phyloP scores from a whole-genome alignment of 2,888 invertebrate genomes.

The Euspilapteryx auroguttella region DNA sequence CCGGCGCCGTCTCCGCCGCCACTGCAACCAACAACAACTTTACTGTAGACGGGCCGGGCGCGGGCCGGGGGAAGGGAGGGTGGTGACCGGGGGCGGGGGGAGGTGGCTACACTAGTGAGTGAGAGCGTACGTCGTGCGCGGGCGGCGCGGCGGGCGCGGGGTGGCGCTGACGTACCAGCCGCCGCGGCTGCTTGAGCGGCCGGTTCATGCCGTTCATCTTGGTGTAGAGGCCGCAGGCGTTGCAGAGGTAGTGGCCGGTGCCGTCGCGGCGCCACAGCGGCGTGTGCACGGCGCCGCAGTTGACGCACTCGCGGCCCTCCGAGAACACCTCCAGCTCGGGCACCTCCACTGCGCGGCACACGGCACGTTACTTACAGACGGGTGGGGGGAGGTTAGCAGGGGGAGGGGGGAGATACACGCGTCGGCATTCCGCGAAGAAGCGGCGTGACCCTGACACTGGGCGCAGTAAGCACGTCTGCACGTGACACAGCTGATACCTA shows the following conservation, averaged over 20 bases:
- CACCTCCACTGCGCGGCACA: slow-evolving; percentile 54
- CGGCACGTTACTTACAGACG: slow-evolving; percentile 6
- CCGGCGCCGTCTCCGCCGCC: slow-evolving; percentile 81
- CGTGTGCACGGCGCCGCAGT: slow-evolving; percentile 96
- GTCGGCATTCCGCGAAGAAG: too few relatives aligned
- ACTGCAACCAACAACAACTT: slow-evolving; percentile 67
- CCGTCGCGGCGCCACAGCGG: slow-evolving; percentile 98
- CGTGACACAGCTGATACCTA: too few relatives aligned
- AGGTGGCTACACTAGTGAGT: slow-evolving; percentile 14
- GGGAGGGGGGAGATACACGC: slow-evolving; percentile 6
- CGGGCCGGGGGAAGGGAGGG: slow-evolving; percentile 12
- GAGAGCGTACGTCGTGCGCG: slow-evolving; percentile 35
- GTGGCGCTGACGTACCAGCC: slow-evolving; percentile 82
- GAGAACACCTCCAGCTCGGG: slow-evolving; percentile 81
- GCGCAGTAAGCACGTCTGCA: too few relatives aligned
- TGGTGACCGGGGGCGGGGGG: slow-evolving; percentile 13
- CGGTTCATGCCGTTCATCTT: slow-evolving; percentile 99
- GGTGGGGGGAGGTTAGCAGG: too few relatives aligned
- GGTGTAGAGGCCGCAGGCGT: slow-evolving; percentile 99
- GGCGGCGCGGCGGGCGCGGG: slow-evolving; percentile 30
- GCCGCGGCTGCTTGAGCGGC: slow-evolving; percentile 96
- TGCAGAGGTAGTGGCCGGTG: slow-evolving; percentile 98
- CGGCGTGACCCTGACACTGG: too few relatives aligned
- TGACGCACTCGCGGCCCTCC: slow-evolving; percentile 96
- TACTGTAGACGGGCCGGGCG: slow-evolving; percentile 9